Base-by-base conservation (phyloP, 23 tunicate genomes). In the Aplidium turbinatum region DNA sequence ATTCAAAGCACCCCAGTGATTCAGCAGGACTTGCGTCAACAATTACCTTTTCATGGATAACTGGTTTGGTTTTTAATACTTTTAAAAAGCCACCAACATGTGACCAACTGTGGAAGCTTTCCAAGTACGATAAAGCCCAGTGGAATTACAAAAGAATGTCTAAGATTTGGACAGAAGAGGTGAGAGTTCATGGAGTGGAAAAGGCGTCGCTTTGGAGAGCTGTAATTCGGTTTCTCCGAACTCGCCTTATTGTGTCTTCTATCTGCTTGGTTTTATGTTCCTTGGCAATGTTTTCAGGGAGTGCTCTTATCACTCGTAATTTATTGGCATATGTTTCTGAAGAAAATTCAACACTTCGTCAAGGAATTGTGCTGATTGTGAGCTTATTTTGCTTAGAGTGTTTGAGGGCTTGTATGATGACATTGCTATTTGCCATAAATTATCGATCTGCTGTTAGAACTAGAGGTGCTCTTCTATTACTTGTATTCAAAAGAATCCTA, bases 1-100 rank as follows among this genome's bases (percentile, higher is more conserved):
- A 57, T 4, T n/a, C 71, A 7, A 53, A 47, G 34, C 87, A 88
- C 27, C 96, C 96, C 4, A 66, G 47, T 48, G 96, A 88, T 62
- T 60, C 69, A 16, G 96, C 96, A 5, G 96, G 96, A 13, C 48
- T 76, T n/a, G 47, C 81, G 52, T 88, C 96, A 5, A 88, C 85
- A 6, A 24, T 82, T 9, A 57, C 80, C 0, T 88, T 81, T 55
- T 88, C 87, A 0, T 88, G 96, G 96, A 23, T 88, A 22, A 75
- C 87, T n/a, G 72, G 36, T 19, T 58, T 88, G 35, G 68, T 88
- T n/a, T 81, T 74, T 68, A 81, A 69, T 39, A 61, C 63, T 27
- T 81, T 64, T 50, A 66, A 47, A 47, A 70, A 70, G 25, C 75
- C 96, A 1, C 78, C 68, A 1, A 63, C 87, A 9, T 28, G 35